Conservation (phyloP, 1,140 invertebrate species). For the Frieseomelitta varia region DNA sequence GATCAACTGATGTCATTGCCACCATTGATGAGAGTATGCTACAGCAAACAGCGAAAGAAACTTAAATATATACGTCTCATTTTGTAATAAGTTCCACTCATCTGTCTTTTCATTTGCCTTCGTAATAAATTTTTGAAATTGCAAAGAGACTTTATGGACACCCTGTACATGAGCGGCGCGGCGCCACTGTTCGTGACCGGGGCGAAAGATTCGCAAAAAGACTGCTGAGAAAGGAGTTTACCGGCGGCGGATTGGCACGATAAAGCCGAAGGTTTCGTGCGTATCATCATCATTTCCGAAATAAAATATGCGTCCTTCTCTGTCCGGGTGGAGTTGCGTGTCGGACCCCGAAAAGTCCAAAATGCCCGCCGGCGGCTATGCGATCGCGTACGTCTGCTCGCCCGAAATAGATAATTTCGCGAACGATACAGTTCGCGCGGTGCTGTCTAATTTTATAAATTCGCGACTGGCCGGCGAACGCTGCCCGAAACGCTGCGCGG, state of each 20-base stretch:
- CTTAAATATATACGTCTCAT: too few species aligned
- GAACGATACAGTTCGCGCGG: slow-evolving; percentile 35
- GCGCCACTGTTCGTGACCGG: slow-evolving; percentile 30
- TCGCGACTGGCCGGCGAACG: neutral
- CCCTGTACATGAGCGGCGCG: neutral
- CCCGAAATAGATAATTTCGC: slow-evolving; percentile 75
- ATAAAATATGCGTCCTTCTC: slow-evolving; percentile 73
- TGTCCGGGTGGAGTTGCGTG: slow-evolving; percentile 56
- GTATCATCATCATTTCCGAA: slow-evolving; percentile 58
- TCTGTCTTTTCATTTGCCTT: too few species aligned
- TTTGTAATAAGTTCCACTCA: too few species aligned
- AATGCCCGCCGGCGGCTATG: slow-evolving; percentile 70
- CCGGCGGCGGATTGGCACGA: slow-evolving; percentile 34
- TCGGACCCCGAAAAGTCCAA: slow-evolving; percentile 66
- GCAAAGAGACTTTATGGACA: too few species aligned
- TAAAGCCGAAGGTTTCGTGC: slow-evolving; percentile 50
- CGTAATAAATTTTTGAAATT: too few species aligned
- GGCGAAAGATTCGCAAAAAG: neutral
- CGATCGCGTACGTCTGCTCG: slow-evolving; percentile 57
- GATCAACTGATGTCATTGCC: too few species aligned
- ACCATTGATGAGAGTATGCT: too few species aligned
- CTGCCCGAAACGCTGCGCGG: neutral
- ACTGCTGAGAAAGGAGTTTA: neutral
- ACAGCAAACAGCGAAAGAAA: too few species aligned
- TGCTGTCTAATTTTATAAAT: slow-evolving; percentile 67